Evolutionary conservation across 2,113 vertebrate genomes (phyloP).

Genomic region (Dipodomys merriami): DNA sequence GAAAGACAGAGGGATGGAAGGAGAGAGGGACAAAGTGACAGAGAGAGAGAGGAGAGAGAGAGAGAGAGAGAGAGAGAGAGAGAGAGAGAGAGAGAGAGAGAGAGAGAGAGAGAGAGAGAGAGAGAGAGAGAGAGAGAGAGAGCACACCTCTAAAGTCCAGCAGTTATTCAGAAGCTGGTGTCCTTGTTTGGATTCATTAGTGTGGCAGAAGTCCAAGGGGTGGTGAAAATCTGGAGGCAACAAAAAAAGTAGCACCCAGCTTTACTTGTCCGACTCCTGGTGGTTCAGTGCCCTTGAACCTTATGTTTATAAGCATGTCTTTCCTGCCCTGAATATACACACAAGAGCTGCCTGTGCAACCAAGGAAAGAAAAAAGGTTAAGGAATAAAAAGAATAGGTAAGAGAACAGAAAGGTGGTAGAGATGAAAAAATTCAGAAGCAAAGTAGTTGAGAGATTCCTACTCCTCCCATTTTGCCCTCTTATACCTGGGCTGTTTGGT

Average conservation of each 20-base stretch:
- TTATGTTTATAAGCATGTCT: neutral
- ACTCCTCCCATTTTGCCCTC: too few relatives aligned
- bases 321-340: neutral
- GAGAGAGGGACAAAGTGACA: too few relatives aligned
- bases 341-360: neutral
- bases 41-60: too few relatives aligned
- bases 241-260: too few relatives aligned
- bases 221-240: neutral
- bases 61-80: neutral
- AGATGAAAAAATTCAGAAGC: conserved; percentile 12
- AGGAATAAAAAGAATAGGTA: neutral
- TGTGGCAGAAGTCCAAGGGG: neutral
- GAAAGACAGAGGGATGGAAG: too few relatives aligned
- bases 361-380: neutral
- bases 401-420: neutral
- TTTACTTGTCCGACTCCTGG: neutral
- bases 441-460: neutral
- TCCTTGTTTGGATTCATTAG: conserved; percentile 23
- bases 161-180: neutral
- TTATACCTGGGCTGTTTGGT: too few relatives aligned
- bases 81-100: neutral
- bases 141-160: too few relatives aligned
- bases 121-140: neutral
- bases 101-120: too few relatives aligned
- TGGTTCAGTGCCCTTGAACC: conserved; percentile 44